A percentile compares a stretch with the other conserved stretches of the same genome.
Evolutionary conservation across 2,113 vertebrate species (phyloP).

Genomic region (Coracopsis vasa): DNA sequence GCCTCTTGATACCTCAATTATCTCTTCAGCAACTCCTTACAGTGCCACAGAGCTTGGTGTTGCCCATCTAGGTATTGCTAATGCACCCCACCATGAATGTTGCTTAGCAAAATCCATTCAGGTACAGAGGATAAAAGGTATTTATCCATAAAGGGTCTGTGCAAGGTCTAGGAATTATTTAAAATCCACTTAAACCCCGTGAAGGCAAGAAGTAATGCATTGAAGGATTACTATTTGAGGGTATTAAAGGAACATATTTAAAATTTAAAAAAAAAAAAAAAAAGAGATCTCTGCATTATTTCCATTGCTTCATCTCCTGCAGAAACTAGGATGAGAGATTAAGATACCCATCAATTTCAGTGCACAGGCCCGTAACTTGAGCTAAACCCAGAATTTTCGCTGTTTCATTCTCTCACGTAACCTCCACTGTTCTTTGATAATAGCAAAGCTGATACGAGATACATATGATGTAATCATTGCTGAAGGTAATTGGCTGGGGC

Average conservation of each 20-base stretch:
- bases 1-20: background rate
- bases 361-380: background rate
- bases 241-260: background rate
- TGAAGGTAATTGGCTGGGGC: background rate
- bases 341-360: background rate
- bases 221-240: constrained; percentile 34
- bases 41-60: background rate
- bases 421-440: background rate
- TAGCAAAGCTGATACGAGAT: background rate
- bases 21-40: background rate
- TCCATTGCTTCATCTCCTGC: background rate
- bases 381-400: background rate
- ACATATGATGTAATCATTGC: background rate
- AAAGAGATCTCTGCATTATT: background rate
- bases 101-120: background rate
- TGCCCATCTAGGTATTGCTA: constrained; percentile 1
- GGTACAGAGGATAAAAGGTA: constrained; percentile 21
- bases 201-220: constrained; percentile 13
- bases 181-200: constrained; percentile 34
- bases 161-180: constrained; percentile 21
- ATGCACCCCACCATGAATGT: background rate
- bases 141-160: background rate
- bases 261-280: constrained; percentile 33
- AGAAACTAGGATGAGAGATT: constrained; percentile 1
- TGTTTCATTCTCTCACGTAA: background rate